Evolutionary conservation across 2,888 invertebrate genomes (phyloP), one percentile per base, ranked within the genome.

Genomic region (Eupithecia abbreviata): DNA sequence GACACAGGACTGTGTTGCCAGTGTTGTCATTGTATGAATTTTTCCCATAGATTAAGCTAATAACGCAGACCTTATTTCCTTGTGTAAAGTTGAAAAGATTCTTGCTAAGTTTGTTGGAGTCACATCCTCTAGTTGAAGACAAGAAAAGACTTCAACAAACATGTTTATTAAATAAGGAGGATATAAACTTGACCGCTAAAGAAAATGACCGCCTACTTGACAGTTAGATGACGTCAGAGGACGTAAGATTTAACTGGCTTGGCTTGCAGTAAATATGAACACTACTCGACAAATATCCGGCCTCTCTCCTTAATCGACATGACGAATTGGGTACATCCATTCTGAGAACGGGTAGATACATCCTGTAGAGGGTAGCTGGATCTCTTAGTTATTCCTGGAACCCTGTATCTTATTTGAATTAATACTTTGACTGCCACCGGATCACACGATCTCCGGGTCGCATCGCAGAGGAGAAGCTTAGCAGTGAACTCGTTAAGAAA

Each of bases 51-150:
- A 62, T 62, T 12, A 62, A 62, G 62, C 2, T 2, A 71, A 30
- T 62, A 84, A 77, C 83, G 81, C 84, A 30, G 49, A 72, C 75
- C 80, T 77, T 82, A 80, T 41, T 0, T 7, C 13, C 12, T 74
- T 1, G 47, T 2, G 6, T 73, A 86, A 81, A 81, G 80, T 65
- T 41, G 1, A 68, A 51, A 15, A n/a, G 43, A 5, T 1, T 42
- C 80, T 12, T 79, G 74, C 18, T 77, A 71, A 79, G 30, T 30
- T 30, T 80, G 87, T 82, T 74, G 80, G 88, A 18, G 58, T 87
- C 89, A 89, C 89, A 88, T 88, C 84, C 85, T 87, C 84, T 83
- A 86, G 85, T 82, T 81, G 77, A 80, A 86, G 90, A 92, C 91
- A 91, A 92, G 90, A 77, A 83, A 88, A 90, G 91, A 92, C 87